Conservation (phyloP, 1,140 invertebrate species). For the Arion vulgaris region DNA sequence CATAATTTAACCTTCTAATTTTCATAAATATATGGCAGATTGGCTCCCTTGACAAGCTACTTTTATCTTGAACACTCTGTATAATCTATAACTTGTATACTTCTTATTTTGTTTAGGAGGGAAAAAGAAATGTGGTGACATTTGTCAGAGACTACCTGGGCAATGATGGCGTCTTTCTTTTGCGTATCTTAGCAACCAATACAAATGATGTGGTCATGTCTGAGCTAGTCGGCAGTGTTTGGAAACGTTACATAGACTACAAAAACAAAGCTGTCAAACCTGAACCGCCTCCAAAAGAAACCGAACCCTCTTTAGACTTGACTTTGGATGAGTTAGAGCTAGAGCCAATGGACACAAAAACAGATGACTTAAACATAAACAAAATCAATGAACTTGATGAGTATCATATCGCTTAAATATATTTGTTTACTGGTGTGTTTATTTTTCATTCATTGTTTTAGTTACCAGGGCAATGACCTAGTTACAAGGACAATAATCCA, state of each 20-base stretch:
- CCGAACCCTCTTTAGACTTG: background rate
- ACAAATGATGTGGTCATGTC: slow-evolving; percentile 46
- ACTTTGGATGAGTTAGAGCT: background rate
- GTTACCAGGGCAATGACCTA: no score
- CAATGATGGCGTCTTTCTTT: slow-evolving; percentile 52
- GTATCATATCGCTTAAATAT: background rate
- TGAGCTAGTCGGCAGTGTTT: slow-evolving; percentile 34
- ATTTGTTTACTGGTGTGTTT: no score
- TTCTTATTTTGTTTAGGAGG: slow-evolving; percentile 27
- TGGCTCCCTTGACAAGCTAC: no score
- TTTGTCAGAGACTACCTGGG: slow-evolving; percentile 49
- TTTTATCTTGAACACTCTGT: no score
- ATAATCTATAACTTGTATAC: no score
- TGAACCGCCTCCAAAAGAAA: background rate
- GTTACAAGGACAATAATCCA: no score
- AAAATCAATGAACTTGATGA: background rate
- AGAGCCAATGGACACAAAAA: background rate
- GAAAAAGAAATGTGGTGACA: slow-evolving; percentile 31
- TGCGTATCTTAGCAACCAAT: slow-evolving; percentile 54
- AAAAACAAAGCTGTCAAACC: background rate
- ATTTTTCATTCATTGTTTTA: no score
- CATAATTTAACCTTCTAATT: no score
- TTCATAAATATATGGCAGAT: no score
- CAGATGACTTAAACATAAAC: background rate
- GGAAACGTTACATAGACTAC: slow-evolving; percentile 29